Evolutionary conservation across 2,113 vertebrate species (phyloP).

Genomic region (Callithrix jacchus): DNA sequence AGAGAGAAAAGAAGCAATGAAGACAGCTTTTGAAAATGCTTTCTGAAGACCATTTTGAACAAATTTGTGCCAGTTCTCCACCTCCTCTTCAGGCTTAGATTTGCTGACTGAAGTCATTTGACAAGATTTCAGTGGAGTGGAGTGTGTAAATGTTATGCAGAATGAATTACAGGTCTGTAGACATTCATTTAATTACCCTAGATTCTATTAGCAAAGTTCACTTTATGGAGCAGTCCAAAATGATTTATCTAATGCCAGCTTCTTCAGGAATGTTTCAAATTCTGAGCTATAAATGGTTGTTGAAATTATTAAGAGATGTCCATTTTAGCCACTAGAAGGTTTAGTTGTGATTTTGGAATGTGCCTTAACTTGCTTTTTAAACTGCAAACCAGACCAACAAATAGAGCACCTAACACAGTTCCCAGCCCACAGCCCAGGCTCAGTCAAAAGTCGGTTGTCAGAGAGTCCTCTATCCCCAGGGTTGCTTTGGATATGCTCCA

Average conservation of each 20-base stretch:
- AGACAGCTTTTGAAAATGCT: not conserved
- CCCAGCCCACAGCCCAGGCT: not conserved
- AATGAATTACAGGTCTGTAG: constrained; percentile 53
- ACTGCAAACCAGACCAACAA: not conserved
- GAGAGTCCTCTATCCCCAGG: not conserved
- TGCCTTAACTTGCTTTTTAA: not conserved
- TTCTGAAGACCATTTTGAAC: constrained; percentile 21
- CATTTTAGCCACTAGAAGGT: not conserved
- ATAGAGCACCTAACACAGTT: not conserved
- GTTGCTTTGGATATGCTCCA: not conserved
- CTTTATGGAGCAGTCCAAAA: not conserved
- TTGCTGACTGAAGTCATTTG: constrained; percentile 47
- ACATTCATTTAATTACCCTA: constrained; percentile 36
- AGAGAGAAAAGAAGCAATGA: not conserved
- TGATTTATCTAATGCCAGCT: constrained; percentile 13
- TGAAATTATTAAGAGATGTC: not conserved
- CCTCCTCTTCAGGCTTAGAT: not conserved
- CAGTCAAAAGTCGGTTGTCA: not conserved
- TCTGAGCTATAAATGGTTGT: not conserved
- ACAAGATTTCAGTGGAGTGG: not conserved
- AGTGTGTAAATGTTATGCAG: constrained; percentile 61
- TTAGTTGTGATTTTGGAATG: not conserved
- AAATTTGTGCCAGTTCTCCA: not conserved
- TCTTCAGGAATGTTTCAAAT: constrained; percentile 46
- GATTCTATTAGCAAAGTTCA: constrained; percentile 57